Conservation (phyloP, 2,113 vertebrate species). For the Callocephalon fimbriatum region DNA sequence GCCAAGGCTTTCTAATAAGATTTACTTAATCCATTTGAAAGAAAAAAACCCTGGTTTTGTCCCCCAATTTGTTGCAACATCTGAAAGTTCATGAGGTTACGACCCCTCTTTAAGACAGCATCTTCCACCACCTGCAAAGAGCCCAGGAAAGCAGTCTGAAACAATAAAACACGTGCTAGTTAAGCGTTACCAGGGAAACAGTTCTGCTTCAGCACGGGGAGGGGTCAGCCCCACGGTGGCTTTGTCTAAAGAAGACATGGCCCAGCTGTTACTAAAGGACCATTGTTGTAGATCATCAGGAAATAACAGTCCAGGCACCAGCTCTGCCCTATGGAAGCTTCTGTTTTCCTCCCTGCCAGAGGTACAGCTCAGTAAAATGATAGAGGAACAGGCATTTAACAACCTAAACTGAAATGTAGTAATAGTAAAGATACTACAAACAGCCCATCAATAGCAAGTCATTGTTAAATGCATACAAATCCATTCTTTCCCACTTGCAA, state of each 20-base stretch:
- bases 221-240: conserved; percentile 73
- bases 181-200: conserved; percentile 87
- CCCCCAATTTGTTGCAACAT: conserved; percentile 89
- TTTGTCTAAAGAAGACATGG: conserved; percentile 80
- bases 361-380: background rate
- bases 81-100: conserved; percentile 85
- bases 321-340: conserved; percentile 53
- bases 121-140: conserved; percentile 82
- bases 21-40: conserved; percentile 81
- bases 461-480: background rate
- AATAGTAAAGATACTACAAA: background rate
- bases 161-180: conserved; percentile 92
- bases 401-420: background rate
- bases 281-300: conserved; percentile 80
- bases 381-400: background rate
- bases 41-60: conserved; percentile 73
- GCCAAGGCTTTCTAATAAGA: conserved; percentile 76
- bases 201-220: conserved; percentile 81
- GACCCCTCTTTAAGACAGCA: conserved; percentile 82
- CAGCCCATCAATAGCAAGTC: background rate
- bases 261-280: conserved; percentile 84
- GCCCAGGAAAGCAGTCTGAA: conserved; percentile 84
- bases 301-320: conserved; percentile 74
- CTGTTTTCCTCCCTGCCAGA: conserved; percentile 21
- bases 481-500: background rate